Base-by-base conservation (phyloP, 2,797 vertebrate species). In the Bradypodion pumilum region DNA sequence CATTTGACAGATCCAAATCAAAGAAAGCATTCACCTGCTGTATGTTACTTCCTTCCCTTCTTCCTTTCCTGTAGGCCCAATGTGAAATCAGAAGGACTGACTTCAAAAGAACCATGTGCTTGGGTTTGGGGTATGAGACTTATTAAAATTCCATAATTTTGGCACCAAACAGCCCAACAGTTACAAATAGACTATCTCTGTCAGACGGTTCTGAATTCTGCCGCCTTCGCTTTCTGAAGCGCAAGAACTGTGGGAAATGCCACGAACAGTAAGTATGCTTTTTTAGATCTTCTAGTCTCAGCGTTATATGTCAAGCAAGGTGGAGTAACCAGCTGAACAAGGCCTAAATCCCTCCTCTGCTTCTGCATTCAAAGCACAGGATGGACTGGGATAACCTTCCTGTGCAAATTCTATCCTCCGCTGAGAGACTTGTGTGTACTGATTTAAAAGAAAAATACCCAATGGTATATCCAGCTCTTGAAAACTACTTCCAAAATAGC, bases 61-160 rank as follows among this genome's bases (percentile, higher is more conserved):
- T 56, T 49, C 49, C 73, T 70, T 62, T 69, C 13, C 49, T 35
- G 65, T 60, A 40, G 52, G 74, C 1, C 66, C n/a, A 68, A 21
- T n/a, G 23, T 72, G 42, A 77, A 32, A 83, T 80, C 25, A 29
- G 5, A 56, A 52, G 42, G 72, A 68, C 37, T 59, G n/a, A 16
- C n/a, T 84, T 78, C 59, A 52, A 78, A 78, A 72, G 66, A 9
- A 72, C 59, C 10, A 23, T 63, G n/a, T 44, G 78, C 42, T 73
- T 70, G 44, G 29, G n/a, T 21, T 13, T 66, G 35, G 70, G 29
- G 68, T 29, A 3, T 37, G 40, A 78, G 15, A 32, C 68, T 78
- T 3, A 59, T 85, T 80, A 37, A 68, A 66, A 85, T 80, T 56
- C 46, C 74, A 21, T 65, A 65, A 74, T 56, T 80, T 85, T 63